Percentiles rank a stretch among this genome's conserved stretches.
Conservation (phyloP, 1,140 invertebrate species). For the Hyles euphorbiae region DNA sequence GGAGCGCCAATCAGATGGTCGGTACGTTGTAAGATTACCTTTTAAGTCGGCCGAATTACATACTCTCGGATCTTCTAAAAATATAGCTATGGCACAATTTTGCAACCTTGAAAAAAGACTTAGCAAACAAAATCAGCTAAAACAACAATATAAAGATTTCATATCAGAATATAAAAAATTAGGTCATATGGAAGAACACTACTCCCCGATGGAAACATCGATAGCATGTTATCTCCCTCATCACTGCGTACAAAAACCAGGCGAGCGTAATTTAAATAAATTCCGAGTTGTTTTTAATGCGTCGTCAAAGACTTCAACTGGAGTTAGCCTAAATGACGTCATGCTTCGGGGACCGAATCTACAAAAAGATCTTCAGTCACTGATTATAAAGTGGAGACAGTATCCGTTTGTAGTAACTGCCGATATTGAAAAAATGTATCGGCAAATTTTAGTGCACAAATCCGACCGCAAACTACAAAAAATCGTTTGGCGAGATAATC, state of each 20-base stretch:
- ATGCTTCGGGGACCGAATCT: conserved; percentile 49
- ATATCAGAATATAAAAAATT: conserved; percentile 6
- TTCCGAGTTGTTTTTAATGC: conserved; percentile 62
- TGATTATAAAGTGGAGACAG: conserved; percentile 33
- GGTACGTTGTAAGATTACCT: conserved; percentile 19
- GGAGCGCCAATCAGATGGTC: conserved; percentile 10
- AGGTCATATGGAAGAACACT: conserved; percentile 5
- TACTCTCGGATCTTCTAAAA: conserved; percentile 19
- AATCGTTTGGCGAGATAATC: conserved; percentile 14
- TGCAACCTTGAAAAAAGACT: conserved; percentile 19
- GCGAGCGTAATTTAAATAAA: conserved; percentile 35
- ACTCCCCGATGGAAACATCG: background rate
- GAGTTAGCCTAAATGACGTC: conserved; percentile 51
- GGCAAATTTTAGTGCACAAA: conserved; percentile 13
- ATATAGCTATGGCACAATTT: conserved; percentile 28
- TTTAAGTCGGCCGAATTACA: conserved; percentile 8
- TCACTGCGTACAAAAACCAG: conserved; percentile 9
- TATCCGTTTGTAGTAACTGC: conserved; percentile 27
- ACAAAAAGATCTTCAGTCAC: conserved; percentile 36
- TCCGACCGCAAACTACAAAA: conserved; percentile 6
- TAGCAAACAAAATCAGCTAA: conserved; percentile 11
- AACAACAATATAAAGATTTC: conserved; percentile 17
- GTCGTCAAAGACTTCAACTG: conserved; percentile 35
- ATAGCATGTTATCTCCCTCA: conserved; percentile 17
- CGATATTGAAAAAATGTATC: conserved; percentile 44